Base-by-base conservation (phyloP, 53 echinoderm and acorn worm genomes). In the Crossaster papposus region DNA sequence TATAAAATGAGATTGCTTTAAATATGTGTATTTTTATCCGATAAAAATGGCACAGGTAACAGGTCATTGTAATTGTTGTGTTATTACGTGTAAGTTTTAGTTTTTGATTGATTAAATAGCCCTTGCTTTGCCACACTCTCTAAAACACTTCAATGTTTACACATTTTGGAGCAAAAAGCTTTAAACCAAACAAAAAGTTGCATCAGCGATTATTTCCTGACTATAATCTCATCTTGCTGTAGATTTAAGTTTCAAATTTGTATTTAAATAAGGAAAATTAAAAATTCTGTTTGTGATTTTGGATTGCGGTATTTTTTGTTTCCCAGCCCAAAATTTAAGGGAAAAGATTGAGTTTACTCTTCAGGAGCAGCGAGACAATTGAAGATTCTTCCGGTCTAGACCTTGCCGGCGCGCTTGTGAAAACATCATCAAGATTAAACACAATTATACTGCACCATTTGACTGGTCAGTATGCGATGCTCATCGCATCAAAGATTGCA, bases 371-470 rank as follows among this genome's bases (percentile, higher is more conserved):
- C 4, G 24, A 68, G n/a, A 26, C 68, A n/a, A 68, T 12, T 68
- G n/a, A 68, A 68, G 10, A 68, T 68, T 68, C 24, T 68, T 68
- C 68, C 68, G 68, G 78, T 78, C 78, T 51, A 78, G 78, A 78
- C 50, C 30, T 73, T 14, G 20, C 33, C 15, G 35, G 11, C 51
- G 12, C 30, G 78, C 34, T 78, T 78, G 51, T 78, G 26, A 44
- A 44, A 78, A 78, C 33, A 74, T 74, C 35, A 32, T 74, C 35
- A 32, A 74, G 75, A 74, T 74, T 74, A 74, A 34, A 74, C 28
- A 74, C 75, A 74, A 74, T 11, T 74, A n/a, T 74, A 35, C 2
- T 33, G 51, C 50, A 78, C 50, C 51, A 51, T 51, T 78, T 51
- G 50, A 23, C 78, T 10, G 51, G 52, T 15, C 26, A 24, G 52